Evolutionary conservation across 2,797 vertebrate species (phyloP), one percentile per base, ranked within the genome.

Genomic region (Mormyrops attenuatus): DNA sequence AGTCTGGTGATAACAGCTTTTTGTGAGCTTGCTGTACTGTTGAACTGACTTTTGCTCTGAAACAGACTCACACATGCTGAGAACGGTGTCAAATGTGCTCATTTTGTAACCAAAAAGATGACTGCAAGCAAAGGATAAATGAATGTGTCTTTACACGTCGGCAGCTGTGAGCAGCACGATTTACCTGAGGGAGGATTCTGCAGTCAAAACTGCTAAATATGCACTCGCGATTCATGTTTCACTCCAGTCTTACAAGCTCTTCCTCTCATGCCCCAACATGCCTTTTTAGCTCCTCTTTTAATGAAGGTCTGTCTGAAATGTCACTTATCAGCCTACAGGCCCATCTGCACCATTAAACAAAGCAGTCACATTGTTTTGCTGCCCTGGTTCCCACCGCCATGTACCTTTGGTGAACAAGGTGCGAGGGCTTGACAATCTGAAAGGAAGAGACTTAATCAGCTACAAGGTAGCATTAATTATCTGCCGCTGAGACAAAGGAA

Each of bases 181-280:
- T 91, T 3, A 92, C 93, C 94, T 90, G 6, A 89, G 85, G 94
- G 93, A 90, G 87, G 77, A 91, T 90, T 93, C 90, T 91, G 85
- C 85, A 94, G 89, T 89, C 91, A 92, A 82, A 90, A 53, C 80
- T 77, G 88, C 63, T 87, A 90, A 90, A 91, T 9, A 92, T 88
- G 89, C 89, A 88, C 92, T 87, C 90, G 93, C 17, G 86, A 94
- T 94, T 95, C 91, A 92, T 92, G 92, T 94, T 93, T 93, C 92
- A 90, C 92, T 93, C 89, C 52, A 90, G 86, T 91, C 89, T 90
- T 63, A 20, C 88, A 88, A 92, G 89, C 92, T 94, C 88, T 20
- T 5, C 15, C 34, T 66, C 90, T 94, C 95, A 95, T 91, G 95
- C 93, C 92, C 63, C 5, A 92, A 95, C 95, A 91, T 94, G 95